Evolutionary conservation across 2,888 invertebrate genomes (phyloP).

Genomic region (Malacosoma neustria): DNA sequence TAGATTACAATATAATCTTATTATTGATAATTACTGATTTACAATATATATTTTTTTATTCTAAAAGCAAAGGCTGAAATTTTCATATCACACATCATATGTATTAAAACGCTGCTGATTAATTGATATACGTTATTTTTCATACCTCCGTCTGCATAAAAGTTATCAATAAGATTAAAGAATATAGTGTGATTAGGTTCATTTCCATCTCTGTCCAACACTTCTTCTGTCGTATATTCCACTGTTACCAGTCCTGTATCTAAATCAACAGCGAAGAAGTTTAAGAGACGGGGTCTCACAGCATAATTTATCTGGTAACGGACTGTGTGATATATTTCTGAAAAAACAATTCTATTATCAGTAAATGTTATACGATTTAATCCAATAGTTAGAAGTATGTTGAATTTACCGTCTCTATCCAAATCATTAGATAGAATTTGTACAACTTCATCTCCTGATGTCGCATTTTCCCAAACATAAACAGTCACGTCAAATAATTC

Average conservation of each 20-base stretch:
- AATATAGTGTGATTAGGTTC: slow-evolving; percentile 57
- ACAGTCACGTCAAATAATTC: slow-evolving; percentile 36
- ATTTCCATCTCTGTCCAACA: slow-evolving; percentile 67
- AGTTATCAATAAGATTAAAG: slow-evolving; percentile 71
- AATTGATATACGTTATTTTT: too few relatives aligned
- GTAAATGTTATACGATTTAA: not conserved
- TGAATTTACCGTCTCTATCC: slow-evolving; percentile 68
- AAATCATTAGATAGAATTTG: slow-evolving; percentile 56
- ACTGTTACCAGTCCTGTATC: slow-evolving; percentile 60
- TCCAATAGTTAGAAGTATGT: too few relatives aligned
- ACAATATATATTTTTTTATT: too few relatives aligned
- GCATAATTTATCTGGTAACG: slow-evolving; percentile 68
- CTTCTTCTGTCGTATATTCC: slow-evolving; percentile 46
- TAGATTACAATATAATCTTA: too few relatives aligned
- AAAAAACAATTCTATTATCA: slow-evolving; percentile 3
- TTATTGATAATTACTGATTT: too few relatives aligned
- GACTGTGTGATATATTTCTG: slow-evolving; percentile 67
- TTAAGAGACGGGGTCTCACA: slow-evolving; percentile 46
- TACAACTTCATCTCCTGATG: slow-evolving; percentile 43
- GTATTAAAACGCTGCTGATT: too few relatives aligned
- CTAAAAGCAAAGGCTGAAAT: too few relatives aligned
- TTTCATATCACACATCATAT: too few relatives aligned
- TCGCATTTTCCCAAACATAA: slow-evolving; percentile 65
- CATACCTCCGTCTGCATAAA: slow-evolving; percentile 52
- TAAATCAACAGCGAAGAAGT: slow-evolving; percentile 68